These are phyloP conservation scores for Amia ocellicauda DNA, from an alignment of 2,113 vertebrate species.

Conservation along the genomic window DNA sequence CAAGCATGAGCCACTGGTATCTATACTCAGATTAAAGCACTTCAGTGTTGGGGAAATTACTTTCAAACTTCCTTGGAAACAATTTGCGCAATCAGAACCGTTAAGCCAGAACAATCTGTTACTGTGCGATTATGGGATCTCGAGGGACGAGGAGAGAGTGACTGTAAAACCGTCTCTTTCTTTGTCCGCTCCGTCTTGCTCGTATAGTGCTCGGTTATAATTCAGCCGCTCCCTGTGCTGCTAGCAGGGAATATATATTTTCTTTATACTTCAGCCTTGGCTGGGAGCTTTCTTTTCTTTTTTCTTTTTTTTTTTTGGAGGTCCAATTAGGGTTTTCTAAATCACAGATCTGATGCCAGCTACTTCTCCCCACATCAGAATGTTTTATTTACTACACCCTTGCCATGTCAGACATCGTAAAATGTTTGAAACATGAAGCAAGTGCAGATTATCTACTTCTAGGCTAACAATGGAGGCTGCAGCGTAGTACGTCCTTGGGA, in stretches of 20 bases:
- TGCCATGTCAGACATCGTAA: neutral
- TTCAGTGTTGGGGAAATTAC: neutral
- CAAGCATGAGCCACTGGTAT: conserved; percentile 1
- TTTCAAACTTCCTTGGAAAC: conserved; percentile 13
- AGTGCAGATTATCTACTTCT: neutral
- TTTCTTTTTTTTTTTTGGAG: too few relatives aligned
- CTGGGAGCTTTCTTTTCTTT: too few relatives aligned
- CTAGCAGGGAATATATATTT: too few relatives aligned
- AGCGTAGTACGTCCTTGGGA: neutral
- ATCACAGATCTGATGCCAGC: too few relatives aligned
- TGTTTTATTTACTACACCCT: too few relatives aligned
- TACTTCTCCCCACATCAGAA: too few relatives aligned
- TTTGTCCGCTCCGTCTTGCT: neutral
- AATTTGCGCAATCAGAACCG: conserved; percentile 8
- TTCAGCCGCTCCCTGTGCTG: neutral
- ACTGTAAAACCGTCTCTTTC: neutral
- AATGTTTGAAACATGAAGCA: neutral
- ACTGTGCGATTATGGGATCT: neutral
- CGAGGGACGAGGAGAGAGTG: neutral
- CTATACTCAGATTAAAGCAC: neutral
- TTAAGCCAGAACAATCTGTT: conserved; percentile 5
- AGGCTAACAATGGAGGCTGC: neutral
- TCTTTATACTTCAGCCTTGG: too few relatives aligned
- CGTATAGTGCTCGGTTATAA: neutral
- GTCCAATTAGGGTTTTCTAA: too few relatives aligned